phyloP scores from a whole-genome alignment of 2,113 vertebrate species.

The Laticauda laticaudata region DNA sequence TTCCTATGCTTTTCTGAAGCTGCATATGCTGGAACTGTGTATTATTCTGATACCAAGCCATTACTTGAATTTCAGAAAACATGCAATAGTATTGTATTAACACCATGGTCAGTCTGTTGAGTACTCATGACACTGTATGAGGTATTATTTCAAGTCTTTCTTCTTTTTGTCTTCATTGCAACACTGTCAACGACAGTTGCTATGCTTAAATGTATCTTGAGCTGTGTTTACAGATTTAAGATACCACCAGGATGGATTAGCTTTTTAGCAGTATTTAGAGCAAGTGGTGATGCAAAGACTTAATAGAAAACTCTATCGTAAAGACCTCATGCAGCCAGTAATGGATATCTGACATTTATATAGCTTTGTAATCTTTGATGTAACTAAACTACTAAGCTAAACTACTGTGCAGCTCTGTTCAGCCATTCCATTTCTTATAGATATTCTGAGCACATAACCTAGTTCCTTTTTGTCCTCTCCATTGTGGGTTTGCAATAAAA shows the following conservation, averaged over 20 bases:
- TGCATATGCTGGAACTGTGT: background rate
- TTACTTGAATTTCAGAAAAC: background rate
- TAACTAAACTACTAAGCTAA: background rate
- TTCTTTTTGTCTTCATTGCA: slow-evolving; percentile 11
- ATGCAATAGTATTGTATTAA: background rate
- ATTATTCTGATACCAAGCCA: background rate
- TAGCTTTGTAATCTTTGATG: slow-evolving; percentile 60
- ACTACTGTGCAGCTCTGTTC: slow-evolving; percentile 39
- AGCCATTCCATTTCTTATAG: slow-evolving; percentile 50
- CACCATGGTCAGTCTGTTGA: background rate
- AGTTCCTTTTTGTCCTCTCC: slow-evolving; percentile 42
- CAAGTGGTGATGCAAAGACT: slow-evolving; percentile 26
- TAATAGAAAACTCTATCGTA: slow-evolving; percentile 44
- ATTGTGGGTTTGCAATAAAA: slow-evolving; percentile 47
- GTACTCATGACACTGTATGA: background rate
- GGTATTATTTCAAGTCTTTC: background rate
- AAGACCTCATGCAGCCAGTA: slow-evolving; percentile 49
- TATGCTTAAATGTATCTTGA: background rate
- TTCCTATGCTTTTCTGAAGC: background rate
- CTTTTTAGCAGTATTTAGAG: slow-evolving; percentile 62
- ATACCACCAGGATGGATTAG: slow-evolving; percentile 42
- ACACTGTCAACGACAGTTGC: slow-evolving; percentile 22
- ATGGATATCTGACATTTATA: slow-evolving; percentile 61
- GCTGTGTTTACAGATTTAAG: slow-evolving; percentile 19
- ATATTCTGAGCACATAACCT: slow-evolving; percentile 50